A percentile compares a stretch with the other conserved stretches of the same genome.
Evolutionary conservation across 2,113 vertebrate species (phyloP).

Genomic region (Charadrius vociferus): DNA sequence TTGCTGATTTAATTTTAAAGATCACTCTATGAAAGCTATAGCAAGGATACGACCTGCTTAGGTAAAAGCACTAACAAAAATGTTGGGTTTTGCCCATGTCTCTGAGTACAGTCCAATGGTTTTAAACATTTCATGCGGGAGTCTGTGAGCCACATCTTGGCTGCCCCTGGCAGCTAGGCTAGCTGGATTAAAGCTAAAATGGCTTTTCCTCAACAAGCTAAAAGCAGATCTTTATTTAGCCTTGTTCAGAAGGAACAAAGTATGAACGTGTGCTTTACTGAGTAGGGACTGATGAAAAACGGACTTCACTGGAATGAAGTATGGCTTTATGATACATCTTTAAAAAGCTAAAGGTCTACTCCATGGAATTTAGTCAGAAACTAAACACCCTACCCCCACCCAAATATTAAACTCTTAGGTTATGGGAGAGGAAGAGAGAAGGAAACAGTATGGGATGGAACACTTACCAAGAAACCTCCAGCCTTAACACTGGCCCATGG

Average conservation of each 20-base stretch:
- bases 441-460: neutral
- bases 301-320: neutral
- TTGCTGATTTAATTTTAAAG: neutral
- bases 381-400: neutral
- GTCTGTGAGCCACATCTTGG: neutral
- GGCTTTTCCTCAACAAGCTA: neutral
- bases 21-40: neutral
- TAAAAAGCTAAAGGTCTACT: neutral
- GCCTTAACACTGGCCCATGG: neutral
- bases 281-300: neutral
- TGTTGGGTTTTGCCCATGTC: neutral
- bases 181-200: neutral
- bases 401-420: neutral
- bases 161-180: neutral
- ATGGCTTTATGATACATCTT: neutral
- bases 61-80: neutral
- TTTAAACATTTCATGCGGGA: neutral
- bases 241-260: neutral
- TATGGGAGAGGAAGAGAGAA: neutral
- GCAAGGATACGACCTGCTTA: neutral
- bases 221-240: neutral
- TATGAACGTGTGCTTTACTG: neutral
- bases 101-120: neutral
- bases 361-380: neutral
- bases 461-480: neutral